A percentile compares a stretch with the other conserved stretches of the same genome.
These are phyloP conservation scores for Catocala nupta DNA, from an alignment of 2,888 invertebrate species.

Conservation along the genomic window DNA sequence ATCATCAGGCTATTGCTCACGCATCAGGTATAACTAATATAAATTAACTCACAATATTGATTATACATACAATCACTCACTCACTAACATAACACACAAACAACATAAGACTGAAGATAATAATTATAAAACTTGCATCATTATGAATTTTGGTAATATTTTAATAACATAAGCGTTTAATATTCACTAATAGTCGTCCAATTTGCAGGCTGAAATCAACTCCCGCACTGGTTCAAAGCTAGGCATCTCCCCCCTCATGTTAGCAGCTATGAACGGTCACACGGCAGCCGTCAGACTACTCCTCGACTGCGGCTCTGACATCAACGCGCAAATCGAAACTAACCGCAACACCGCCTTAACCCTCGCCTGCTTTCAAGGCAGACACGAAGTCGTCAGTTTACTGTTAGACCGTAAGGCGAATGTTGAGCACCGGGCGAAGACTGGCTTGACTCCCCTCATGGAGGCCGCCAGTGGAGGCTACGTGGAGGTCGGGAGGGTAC, in stretches of 20 bases:
- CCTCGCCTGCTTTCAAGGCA: constrained; percentile 99
- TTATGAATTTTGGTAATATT: too few species aligned
- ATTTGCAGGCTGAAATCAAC: constrained; percentile 95
- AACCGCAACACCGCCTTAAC: constrained; percentile 99
- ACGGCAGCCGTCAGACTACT: constrained; percentile 96
- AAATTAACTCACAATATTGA: too few species aligned
- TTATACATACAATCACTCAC: too few species aligned
- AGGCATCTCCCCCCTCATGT: constrained; percentile 99
- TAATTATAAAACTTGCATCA: too few species aligned
- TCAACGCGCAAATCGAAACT: constrained; percentile 99
- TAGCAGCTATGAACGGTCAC: constrained; percentile 99
- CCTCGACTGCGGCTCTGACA: constrained; percentile 99
- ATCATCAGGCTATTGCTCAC: constrained; percentile 97
- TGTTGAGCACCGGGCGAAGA: constrained; percentile 99
- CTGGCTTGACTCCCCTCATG: constrained; percentile 99
- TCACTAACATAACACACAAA: too few species aligned
- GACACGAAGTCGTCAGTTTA: constrained; percentile 99
- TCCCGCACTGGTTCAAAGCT: constrained; percentile 98
- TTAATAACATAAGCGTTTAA: background rate
- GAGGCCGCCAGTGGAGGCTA: constrained; percentile 99
- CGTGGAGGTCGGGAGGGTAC: constrained; percentile 98
- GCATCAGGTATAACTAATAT: constrained; percentile 88
- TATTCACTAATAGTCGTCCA: background rate
- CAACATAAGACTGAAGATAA: too few species aligned
- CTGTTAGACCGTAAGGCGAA: constrained; percentile 98